Base-by-base conservation (phyloP, 2,113 vertebrate species). In the Carettochelys insculpta region DNA sequence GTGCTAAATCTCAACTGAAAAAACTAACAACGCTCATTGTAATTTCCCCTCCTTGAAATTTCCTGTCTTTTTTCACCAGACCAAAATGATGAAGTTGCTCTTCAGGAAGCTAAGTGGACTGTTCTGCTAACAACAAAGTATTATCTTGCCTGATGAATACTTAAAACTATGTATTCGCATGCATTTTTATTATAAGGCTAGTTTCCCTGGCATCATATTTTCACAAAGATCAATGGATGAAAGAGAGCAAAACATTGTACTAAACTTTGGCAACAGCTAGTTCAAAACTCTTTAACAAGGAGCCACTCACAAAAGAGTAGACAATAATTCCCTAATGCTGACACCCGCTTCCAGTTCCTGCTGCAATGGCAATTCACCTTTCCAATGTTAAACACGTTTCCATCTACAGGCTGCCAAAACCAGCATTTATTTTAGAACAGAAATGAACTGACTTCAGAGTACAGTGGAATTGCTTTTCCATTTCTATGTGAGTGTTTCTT, bases 241-340 rank as follows among this genome's bases (percentile, higher is more conserved):
- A 95, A 80, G 77, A 94, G 92, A 68, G 54, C 5, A 80, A 89
- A 71, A 80, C 0, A 0, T 61, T 79, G 45, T 86, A 94, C 11
- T 83, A 90, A 95, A 92, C 83, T 81, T 91, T 92, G 83, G 87
- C 83, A 82, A 76, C 25, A 51, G 16, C 41, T 84, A 61, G 78
- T 77, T 71, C 54, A 92, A 95, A 95, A 90, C 48, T 76, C n/a
- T 79, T 90, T 82, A 95, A 83, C 79, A 89, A 92, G 92, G 82
- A 91, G 58, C 8, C 2, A 5, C 47, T 27, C 80, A 83, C 82
- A 82, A 85, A 68, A 91, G 80, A 58, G 0, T 16, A 80, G 80
- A 94, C 73, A 90, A 50, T 93, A 95, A 96, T 81, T 93, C 73
- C 92, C 65, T 90, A 4, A 0, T 91, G 65, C 53, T 93, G 90